Conservation (phyloP, 53 echinoderm and acorn worm genomes). For the Patiria pectinifera region DNA sequence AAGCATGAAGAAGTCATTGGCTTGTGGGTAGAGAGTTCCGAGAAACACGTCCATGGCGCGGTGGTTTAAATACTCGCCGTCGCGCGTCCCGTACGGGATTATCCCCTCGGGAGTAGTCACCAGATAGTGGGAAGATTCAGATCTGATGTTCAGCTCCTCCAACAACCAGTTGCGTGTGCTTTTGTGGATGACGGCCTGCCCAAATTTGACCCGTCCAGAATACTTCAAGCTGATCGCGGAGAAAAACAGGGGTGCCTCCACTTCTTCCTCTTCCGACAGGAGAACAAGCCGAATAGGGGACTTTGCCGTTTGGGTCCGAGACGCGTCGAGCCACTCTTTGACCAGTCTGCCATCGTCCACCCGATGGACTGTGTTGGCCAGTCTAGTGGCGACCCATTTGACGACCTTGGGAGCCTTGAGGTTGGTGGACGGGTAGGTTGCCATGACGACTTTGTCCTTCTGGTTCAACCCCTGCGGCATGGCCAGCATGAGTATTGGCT, state of each 20-base stretch:
- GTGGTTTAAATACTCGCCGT: conserved; percentile 79
- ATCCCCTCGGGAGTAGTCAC: conserved; percentile 76
- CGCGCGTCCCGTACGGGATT: conserved; percentile 69
- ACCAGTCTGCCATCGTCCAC: conserved; percentile 31
- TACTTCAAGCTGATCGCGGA: conserved; percentile 90
- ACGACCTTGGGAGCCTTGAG: conserved; percentile 74
- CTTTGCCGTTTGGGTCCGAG: conserved; percentile 30
- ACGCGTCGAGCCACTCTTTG: conserved; percentile 46
- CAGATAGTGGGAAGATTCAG: conserved; percentile 55
- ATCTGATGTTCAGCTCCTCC: not conserved
- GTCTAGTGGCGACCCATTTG: conserved; percentile 83
- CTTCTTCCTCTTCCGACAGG: conserved; percentile 59
- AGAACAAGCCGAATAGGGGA: conserved; percentile 68
- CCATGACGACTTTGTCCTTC: conserved; percentile 88
- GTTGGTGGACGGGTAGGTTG: conserved; percentile 69
- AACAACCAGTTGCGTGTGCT: not conserved
- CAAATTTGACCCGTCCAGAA: conserved; percentile 87
- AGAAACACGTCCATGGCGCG: conserved; percentile 78
- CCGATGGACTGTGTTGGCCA: conserved; percentile 64
- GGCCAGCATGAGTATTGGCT: conserved; percentile 82
- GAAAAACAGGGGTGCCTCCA: conserved; percentile 75
- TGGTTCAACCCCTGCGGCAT: conserved; percentile 89
- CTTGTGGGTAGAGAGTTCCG: conserved; percentile 82
- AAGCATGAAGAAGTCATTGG: conserved; percentile 85
- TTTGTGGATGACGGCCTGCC: conserved; percentile 40